Percentiles rank a stretch among this genome's conserved stretches.
phyloP scores from a whole-genome alignment of 1,140 invertebrate species.

The Leptonema lineaticorne region DNA sequence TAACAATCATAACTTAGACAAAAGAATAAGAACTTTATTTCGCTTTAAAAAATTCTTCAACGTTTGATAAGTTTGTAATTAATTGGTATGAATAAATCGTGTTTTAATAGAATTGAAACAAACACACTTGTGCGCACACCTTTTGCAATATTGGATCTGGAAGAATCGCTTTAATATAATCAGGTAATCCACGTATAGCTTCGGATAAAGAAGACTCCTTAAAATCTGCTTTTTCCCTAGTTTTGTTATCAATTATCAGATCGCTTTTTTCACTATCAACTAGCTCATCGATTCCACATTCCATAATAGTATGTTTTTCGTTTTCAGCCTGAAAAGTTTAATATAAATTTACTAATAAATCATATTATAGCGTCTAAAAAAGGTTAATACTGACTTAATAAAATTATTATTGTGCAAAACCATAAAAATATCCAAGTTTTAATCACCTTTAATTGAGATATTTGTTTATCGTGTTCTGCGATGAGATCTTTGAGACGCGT shows the following conservation, averaged over 20 bases:
- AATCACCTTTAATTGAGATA: constrained; percentile 15
- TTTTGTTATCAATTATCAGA: constrained; percentile 28
- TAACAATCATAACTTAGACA: no score
- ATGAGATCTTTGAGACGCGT: constrained; percentile 12
- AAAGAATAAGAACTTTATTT: no score
- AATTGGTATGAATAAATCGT: no score
- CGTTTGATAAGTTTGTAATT: no score
- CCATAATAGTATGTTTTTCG: constrained; percentile 51
- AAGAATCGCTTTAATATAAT: constrained; percentile 51
- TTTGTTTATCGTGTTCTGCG: constrained; percentile 12
- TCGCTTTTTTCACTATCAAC: constrained; percentile 45
- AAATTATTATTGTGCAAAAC: background rate
- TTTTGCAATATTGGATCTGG: constrained; percentile 50
- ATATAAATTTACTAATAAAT: background rate
- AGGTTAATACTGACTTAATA: no score
- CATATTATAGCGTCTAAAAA: no score
- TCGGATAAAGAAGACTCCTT: constrained; percentile 46
- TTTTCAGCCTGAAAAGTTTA: constrained; percentile 48
- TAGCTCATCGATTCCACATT: constrained; percentile 50
- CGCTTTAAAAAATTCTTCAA: background rate
- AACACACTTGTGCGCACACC: constrained; percentile 43
- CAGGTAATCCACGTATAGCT: constrained; percentile 49
- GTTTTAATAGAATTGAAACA: constrained; percentile 16
- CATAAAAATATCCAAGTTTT: background rate
- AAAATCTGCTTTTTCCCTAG: constrained; percentile 25